Percentiles rank a stretch among this genome's conserved stretches.
These are phyloP conservation scores for Xestobium rufovillosum DNA, from an alignment of 2,888 invertebrate species.

Conservation along the genomic window DNA sequence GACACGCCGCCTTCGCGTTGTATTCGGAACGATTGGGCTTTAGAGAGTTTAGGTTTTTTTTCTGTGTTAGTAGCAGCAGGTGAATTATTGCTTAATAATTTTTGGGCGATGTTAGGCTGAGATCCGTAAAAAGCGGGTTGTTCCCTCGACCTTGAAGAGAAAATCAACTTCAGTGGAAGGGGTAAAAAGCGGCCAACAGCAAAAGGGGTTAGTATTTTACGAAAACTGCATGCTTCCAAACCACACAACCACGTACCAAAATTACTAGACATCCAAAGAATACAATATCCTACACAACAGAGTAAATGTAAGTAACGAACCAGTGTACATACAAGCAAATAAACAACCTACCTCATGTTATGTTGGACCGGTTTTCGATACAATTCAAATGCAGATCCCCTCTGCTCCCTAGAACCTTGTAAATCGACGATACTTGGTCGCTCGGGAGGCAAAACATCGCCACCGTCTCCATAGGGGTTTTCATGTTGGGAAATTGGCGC, in stretches of 20 bases:
- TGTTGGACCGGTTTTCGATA: slow-evolving; percentile 87
- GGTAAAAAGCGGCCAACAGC: background rate
- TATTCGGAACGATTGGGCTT: slow-evolving; percentile 43
- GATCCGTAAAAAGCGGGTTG: slow-evolving; percentile 41
- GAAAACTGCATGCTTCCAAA: slow-evolving; percentile 1
- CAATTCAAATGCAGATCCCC: slow-evolving; percentile 91
- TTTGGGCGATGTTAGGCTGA: slow-evolving; percentile 43
- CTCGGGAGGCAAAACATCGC: slow-evolving; percentile 29
- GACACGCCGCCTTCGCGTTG: slow-evolving; percentile 29
- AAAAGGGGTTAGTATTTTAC: background rate
- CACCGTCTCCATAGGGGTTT: slow-evolving; percentile 27
- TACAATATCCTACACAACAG: slow-evolving; percentile 32
- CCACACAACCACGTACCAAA: slow-evolving; percentile 24
- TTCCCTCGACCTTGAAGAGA: slow-evolving; percentile 39
- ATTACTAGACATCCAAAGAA: slow-evolving; percentile 31
- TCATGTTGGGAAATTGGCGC: slow-evolving; percentile 36
- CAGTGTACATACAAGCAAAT: slow-evolving; percentile 35
- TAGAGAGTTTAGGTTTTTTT: slow-evolving; percentile 40
- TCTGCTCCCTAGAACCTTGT: slow-evolving; percentile 81
- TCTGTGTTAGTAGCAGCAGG: slow-evolving; percentile 38
- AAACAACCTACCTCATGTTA: slow-evolving; percentile 58
- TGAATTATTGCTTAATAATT: slow-evolving; percentile 34
- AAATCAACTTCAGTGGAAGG: slow-evolving; percentile 25
- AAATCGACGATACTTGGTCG: slow-evolving; percentile 49
- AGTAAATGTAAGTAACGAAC: slow-evolving; percentile 25